Conservation (phyloP, 2,797 vertebrate genomes). For the Potorous gilbertii region DNA sequence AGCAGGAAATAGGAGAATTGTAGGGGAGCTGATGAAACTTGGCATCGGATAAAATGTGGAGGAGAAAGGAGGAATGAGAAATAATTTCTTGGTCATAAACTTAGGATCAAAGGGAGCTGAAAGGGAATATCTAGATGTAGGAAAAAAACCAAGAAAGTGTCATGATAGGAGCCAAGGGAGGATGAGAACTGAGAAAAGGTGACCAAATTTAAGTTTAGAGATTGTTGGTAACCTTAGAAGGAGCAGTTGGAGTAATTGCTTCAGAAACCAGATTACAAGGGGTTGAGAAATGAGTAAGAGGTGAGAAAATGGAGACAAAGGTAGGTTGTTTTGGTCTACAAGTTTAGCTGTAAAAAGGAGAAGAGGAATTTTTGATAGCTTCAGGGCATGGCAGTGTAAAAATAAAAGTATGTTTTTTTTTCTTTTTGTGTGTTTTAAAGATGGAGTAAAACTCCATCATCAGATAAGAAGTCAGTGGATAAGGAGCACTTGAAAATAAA, state of each 20-base stretch:
- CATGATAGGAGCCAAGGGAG: background rate
- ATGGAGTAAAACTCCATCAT: background rate
- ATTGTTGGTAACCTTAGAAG: background rate
- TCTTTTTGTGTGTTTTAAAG: background rate
- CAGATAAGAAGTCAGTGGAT: background rate
- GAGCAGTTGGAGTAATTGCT: background rate
- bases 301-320: background rate
- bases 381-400: background rate
- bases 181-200: background rate
- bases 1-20: background rate
- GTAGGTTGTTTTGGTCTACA: background rate
- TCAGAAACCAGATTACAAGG: background rate
- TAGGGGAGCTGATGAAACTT: background rate
- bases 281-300: background rate
- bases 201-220: background rate
- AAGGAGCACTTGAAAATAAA: background rate
- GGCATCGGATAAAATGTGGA: too few species aligned
- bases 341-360: background rate
- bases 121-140: background rate
- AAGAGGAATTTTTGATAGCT: background rate
- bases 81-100: background rate
- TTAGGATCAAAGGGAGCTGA: background rate
- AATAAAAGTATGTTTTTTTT: background rate
- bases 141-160: background rate
- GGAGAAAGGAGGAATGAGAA: background rate